Evolutionary conservation across 2,113 vertebrate genomes (phyloP).

Genomic region (Tenrec ecaudatus): DNA sequence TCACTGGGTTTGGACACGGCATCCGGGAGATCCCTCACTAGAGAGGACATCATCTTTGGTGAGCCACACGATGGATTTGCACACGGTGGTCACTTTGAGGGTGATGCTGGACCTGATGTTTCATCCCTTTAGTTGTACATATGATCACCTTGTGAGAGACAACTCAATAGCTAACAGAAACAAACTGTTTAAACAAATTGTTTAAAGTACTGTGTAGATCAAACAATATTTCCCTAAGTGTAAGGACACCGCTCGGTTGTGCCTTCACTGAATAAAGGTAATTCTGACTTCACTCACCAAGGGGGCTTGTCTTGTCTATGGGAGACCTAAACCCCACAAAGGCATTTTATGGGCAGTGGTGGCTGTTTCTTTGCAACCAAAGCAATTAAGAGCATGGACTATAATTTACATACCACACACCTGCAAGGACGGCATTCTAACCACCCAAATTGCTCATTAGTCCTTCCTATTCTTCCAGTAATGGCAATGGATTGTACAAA

Average conservation of each 20-base stretch:
- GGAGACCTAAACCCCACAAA: constrained; percentile 21
- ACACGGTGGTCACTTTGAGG: neutral
- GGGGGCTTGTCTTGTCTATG: neutral
- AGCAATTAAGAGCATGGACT: neutral
- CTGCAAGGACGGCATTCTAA: neutral
- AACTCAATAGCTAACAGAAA: neutral
- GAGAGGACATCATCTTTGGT: neutral
- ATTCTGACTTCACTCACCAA: neutral
- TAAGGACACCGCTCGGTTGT: neutral
- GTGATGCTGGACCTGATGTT: neutral
- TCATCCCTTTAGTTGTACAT: neutral
- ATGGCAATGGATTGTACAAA: neutral
- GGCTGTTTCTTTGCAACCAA: too few species aligned
- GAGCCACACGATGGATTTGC: neutral
- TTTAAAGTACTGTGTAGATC: neutral
- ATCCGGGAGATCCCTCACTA: neutral
- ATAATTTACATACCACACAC: neutral
- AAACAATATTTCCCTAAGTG: neutral
- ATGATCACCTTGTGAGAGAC: neutral
- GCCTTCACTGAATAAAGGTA: neutral
- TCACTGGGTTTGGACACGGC: neutral
- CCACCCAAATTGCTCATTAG: neutral
- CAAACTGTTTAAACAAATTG: neutral
- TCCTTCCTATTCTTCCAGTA: neutral
- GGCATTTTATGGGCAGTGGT: too few species aligned